These are phyloP conservation scores for Dissostichus mawsoni DNA, from an alignment of 2,113 vertebrate genomes.

Conservation along the genomic window DNA sequence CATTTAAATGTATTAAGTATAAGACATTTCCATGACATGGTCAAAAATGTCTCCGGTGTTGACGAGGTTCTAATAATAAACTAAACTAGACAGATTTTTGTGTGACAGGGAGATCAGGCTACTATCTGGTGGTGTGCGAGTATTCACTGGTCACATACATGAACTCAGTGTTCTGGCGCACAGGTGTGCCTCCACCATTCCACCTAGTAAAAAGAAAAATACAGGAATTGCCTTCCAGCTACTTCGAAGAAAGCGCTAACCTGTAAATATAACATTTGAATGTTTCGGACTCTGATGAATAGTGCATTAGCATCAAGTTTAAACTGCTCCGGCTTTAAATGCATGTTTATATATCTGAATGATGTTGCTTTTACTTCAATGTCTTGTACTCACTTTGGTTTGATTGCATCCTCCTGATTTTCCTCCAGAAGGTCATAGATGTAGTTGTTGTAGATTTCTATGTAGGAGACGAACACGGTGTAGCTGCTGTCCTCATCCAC, in stretches of 20 bases:
- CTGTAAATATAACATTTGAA: neutral
- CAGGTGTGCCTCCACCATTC: conserved; percentile 92
- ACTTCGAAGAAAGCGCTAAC: conserved; percentile 11
- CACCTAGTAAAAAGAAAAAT: conserved; percentile 91
- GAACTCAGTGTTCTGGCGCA: conserved; percentile 92
- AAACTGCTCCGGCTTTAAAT: neutral
- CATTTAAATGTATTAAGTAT: no score
- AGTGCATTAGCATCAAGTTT: neutral
- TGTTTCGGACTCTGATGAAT: neutral
- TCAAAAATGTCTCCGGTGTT: conserved; percentile 39
- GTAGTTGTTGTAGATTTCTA: conserved; percentile 99
- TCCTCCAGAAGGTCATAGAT: conserved; percentile 97
- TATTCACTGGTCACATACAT: conserved; percentile 89
- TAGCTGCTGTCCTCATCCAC: conserved; percentile 96
- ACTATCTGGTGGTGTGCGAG: conserved; percentile 40
- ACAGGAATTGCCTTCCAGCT: conserved; percentile 60
- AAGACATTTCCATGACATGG: neutral
- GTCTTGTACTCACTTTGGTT: conserved; percentile 90
- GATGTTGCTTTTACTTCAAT: neutral
- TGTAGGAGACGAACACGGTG: conserved; percentile 94
- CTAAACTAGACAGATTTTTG: neutral
- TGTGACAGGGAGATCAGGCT: neutral
- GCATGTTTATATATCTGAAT: neutral
- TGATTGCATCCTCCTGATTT: conserved; percentile 87
- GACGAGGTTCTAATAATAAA: conserved; percentile 4